Evolutionary conservation across 2,888 invertebrate species (phyloP), one percentile per base, ranked within the genome.

Genomic region (Dorcus hopei): DNA sequence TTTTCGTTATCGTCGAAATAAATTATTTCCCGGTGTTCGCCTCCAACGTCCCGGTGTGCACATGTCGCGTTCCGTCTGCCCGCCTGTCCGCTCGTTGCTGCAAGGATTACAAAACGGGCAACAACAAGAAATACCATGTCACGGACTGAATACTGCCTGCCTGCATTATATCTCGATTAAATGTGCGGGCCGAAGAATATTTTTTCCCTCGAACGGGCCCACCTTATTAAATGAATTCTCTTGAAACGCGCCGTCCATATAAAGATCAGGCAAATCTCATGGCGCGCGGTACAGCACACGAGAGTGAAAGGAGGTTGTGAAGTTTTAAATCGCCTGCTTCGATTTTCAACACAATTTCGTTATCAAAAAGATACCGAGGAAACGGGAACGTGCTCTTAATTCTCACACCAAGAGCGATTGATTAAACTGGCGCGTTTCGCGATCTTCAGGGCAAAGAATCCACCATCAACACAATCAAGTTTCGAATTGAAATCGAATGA

Each of bases 291-390:
- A 67, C 63, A 63, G 67, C 64, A 65, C 65, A 57, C 57, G 63
- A 68, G 65, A 67, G 68, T 68, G 68, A 68, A 68, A 68, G 68
- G 68, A 68, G 66, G 65, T 68, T 67, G 59, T 49, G 14, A 8
- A 50, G 50, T 50, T 50, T 50, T 50, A 50, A 38, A 38, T 50
- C 39, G 50, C 26, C 26, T 33, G 26, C 39, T 50, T 50, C 38
- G 16, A 39, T 50, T 50, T 50, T 49, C 26, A 49, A 49, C 38
- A 49, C 61, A 57, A 54, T 61, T 61, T 54, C 54, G 54, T 45
- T 45, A 45, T 45, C 45, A 45, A 45, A 45, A 45, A 14, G 42
- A 42, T 45, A 45, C 45, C 14, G 45, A 45, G 16, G n/a, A 45
- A 45, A 45, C 23, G 9, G 45, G 45, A 6, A 23, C 45, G 7